Conservation (phyloP, 2,888 invertebrate species). For the Lissocephala sabroskyi region DNA sequence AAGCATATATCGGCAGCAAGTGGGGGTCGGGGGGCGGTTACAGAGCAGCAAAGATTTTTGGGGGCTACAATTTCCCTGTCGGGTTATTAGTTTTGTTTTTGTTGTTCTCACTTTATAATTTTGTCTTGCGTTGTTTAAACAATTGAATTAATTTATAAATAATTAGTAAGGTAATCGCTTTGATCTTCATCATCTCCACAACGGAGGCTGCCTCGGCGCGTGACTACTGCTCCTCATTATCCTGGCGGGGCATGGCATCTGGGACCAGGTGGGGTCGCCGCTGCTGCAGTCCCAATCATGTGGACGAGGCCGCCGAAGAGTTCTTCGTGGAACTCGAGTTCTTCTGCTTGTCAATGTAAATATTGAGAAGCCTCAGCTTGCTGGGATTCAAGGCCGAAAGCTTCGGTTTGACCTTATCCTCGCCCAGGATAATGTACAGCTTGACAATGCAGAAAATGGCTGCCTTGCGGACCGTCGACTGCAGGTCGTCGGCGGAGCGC, state of each 20-base stretch:
- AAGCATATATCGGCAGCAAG: no score
- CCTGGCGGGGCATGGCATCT: no score
- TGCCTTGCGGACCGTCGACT: slow-evolving; percentile 95
- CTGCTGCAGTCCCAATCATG: slow-evolving; percentile 56
- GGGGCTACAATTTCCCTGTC: slow-evolving; percentile 34
- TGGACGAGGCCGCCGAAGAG: slow-evolving; percentile 67
- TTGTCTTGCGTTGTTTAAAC: slow-evolving; percentile 1
- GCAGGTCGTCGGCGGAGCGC: slow-evolving; percentile 91
- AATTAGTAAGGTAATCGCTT: not conserved
- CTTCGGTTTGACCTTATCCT: slow-evolving; percentile 87
- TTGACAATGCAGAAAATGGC: slow-evolving; percentile 98
- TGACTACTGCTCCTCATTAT: no score
- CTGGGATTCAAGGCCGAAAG: slow-evolving; percentile 87
- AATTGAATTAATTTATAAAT: not conserved
- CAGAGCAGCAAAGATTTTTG: slow-evolving; percentile 21
- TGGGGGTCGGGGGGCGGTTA: no score
- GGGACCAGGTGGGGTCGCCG: slow-evolving; percentile 4
- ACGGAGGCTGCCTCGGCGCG: not conserved
- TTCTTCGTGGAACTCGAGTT: slow-evolving; percentile 63
- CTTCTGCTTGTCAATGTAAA: slow-evolving; percentile 67
- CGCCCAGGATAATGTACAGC: slow-evolving; percentile 90
- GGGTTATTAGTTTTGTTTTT: slow-evolving; percentile 13
- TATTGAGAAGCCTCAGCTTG: slow-evolving; percentile 75
- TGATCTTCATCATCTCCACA: no score
- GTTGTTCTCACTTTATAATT: slow-evolving; percentile 11